phyloP scores from a whole-genome alignment of 1,140 invertebrate species.

The Diachasmimorpha longicaudata region DNA sequence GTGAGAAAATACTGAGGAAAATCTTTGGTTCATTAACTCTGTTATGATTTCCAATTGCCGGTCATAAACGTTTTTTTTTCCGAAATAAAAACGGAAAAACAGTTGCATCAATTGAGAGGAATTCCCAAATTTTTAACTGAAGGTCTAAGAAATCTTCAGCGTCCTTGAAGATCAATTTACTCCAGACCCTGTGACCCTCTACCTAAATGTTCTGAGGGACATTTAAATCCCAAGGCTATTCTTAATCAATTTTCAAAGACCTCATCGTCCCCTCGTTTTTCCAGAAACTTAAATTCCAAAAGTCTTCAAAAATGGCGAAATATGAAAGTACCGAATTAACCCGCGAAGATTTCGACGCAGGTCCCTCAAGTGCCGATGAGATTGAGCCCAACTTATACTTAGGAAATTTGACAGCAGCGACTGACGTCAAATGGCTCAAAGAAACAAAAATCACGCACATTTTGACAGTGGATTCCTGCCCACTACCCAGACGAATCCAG shows the following conservation, averaged over 20 bases:
- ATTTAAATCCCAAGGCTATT: too few species aligned
- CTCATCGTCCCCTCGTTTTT: too few species aligned
- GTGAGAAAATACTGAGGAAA: neutral
- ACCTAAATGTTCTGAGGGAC: too few species aligned
- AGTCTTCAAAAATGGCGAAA: slow-evolving; percentile 42
- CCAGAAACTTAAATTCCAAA: neutral
- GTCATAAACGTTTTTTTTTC: too few species aligned
- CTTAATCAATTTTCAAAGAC: too few species aligned
- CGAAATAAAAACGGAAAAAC: neutral
- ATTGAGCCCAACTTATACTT: slow-evolving; percentile 77
- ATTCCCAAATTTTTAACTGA: neutral
- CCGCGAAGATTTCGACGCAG: slow-evolving; percentile 67
- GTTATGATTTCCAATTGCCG: neutral
- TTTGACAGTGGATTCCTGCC: slow-evolving; percentile 81
- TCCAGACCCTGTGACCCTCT: too few species aligned
- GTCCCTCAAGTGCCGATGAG: slow-evolving; percentile 70
- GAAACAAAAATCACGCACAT: slow-evolving; percentile 76
- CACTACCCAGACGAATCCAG: slow-evolving; percentile 75
- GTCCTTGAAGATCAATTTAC: neutral
- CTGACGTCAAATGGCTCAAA: slow-evolving; percentile 72
- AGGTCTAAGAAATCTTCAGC: too few species aligned
- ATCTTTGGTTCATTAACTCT: neutral
- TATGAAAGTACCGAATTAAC: slow-evolving; percentile 36
- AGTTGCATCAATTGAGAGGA: neutral
- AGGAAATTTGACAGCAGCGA: slow-evolving; percentile 80